These are phyloP conservation scores for Mechanitis messenoides DNA, from an alignment of 2,888 invertebrate species.

Conservation along the genomic window DNA sequence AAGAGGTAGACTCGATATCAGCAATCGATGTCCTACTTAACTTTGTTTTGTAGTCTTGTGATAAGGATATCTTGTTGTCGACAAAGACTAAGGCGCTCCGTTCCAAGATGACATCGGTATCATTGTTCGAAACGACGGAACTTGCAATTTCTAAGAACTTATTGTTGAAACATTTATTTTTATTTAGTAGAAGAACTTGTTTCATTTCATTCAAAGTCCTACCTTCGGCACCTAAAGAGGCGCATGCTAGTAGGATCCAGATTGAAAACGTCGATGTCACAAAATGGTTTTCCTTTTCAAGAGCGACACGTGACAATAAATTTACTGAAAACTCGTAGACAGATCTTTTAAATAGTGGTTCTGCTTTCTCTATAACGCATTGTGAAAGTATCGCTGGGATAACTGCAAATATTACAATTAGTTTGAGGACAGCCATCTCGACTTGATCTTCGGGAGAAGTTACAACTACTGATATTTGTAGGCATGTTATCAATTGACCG, in stretches of 20 bases:
- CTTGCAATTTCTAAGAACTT: conserved; percentile 48
- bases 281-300: conserved; percentile 60
- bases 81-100: conserved; percentile 50
- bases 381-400: conserved; percentile 32
- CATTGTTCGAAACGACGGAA: conserved; percentile 29
- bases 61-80: conserved; percentile 41
- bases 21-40: conserved; percentile 39
- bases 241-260: conserved; percentile 52
- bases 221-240: conserved; percentile 52
- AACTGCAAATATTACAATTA: conserved; percentile 29
- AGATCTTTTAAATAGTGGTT: conserved; percentile 31
- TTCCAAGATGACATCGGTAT: conserved; percentile 40
- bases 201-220: conserved; percentile 47
- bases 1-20: conserved; percentile 41
- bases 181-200: conserved; percentile 44
- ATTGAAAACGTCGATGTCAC: conserved; percentile 53
- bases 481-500: conserved; percentile 28
- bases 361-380: conserved; percentile 33
- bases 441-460: neutral
- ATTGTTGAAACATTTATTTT: conserved; percentile 52
- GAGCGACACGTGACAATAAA: conserved; percentile 35
- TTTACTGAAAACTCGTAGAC: conserved; percentile 38
- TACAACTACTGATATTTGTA: conserved; percentile 3
- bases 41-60: conserved; percentile 37
- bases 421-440: conserved; percentile 32